Conservation (phyloP, 1,140 invertebrate species). For the Trichonephila clavata region DNA sequence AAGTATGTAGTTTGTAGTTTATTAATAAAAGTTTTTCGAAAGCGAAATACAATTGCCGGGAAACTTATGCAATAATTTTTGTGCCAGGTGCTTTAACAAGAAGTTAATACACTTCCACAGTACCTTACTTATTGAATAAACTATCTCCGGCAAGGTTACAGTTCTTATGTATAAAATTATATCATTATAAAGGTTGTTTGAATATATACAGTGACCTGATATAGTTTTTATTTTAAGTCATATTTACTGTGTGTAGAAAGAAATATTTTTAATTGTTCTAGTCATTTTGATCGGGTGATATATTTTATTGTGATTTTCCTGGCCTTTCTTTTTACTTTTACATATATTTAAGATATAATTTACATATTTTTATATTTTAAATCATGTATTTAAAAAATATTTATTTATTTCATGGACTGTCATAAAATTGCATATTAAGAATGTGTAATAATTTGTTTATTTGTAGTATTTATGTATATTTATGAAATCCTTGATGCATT, state of each 20-base stretch:
- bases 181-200: neutral
- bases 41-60: neutral
- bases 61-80: slow-evolving; percentile 32
- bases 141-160: neutral
- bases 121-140: neutral
- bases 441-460: too few relatives aligned
- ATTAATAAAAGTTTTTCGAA: slow-evolving; percentile 6
- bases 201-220: neutral
- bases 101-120: neutral
- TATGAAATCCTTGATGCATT: too few relatives aligned
- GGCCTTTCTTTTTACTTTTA: neutral
- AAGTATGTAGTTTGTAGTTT: slow-evolving; percentile 20
- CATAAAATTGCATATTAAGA: too few relatives aligned
- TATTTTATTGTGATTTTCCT: neutral
- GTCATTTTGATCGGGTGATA: neutral
- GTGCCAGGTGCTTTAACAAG: neutral
- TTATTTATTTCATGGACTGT: too few relatives aligned
- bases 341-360: neutral
- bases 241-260: too few relatives aligned
- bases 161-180: neutral
- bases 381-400: neutral
- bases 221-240: neutral
- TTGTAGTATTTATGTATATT: too few relatives aligned
- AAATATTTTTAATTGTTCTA: too few relatives aligned
- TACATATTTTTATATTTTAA: neutral